These are phyloP conservation scores for Parnassius orleans DNA, from an alignment of 2,888 invertebrate genomes.

Conservation along the genomic window DNA sequence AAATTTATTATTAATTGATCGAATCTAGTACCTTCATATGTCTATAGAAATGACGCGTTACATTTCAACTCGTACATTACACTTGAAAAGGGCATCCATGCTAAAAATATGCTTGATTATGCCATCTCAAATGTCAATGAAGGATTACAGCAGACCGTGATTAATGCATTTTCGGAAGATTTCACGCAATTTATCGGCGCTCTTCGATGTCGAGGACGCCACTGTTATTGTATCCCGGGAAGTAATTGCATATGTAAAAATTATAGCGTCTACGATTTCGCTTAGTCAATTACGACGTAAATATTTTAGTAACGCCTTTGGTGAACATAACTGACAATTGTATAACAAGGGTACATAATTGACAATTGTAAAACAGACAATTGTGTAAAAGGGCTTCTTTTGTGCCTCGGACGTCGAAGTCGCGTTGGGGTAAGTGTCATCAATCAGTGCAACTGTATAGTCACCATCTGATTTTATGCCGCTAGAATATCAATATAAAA, in stretches of 20 bases:
- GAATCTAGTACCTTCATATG: not conserved
- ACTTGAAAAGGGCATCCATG: conserved; percentile 14
- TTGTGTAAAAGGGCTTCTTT: too few species aligned
- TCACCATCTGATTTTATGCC: too few species aligned
- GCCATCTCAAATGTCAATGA: conserved; percentile 21
- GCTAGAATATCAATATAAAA: too few species aligned
- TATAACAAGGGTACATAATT: too few species aligned
- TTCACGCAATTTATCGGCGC: conserved; percentile 13
- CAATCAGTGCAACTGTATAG: too few species aligned
- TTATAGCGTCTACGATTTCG: not conserved
- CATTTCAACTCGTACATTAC: conserved; percentile 9
- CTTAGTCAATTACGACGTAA: too few species aligned
- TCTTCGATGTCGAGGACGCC: conserved; percentile 3
- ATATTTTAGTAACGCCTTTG: too few species aligned
- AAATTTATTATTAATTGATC: not conserved
- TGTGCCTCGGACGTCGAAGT: too few species aligned
- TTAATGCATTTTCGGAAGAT: conserved; percentile 15
- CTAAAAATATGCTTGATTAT: conserved; percentile 20
- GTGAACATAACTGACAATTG: too few species aligned
- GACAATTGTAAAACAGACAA: too few species aligned
- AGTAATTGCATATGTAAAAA: not conserved
- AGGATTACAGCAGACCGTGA: conserved; percentile 13
- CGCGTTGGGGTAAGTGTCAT: too few species aligned
- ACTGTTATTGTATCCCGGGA: not conserved
- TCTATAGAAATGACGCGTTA: conserved; percentile 7